These are phyloP conservation scores for Anguilla rostrata DNA, from an alignment of 2,113 vertebrate genomes.

Conservation along the genomic window DNA sequence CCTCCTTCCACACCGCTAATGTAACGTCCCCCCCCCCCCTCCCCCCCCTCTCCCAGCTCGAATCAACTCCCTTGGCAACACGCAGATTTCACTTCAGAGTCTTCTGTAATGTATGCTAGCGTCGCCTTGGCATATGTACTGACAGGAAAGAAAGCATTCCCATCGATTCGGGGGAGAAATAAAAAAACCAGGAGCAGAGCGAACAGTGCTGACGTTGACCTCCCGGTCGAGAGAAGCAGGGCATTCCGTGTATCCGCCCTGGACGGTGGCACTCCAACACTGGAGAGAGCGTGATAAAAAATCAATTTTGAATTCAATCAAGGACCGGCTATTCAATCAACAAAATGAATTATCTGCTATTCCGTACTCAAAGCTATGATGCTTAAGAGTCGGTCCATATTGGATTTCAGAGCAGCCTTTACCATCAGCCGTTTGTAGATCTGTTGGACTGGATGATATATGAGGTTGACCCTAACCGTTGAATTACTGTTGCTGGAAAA, in stretches of 20 bases:
- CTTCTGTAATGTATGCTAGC: slow-evolving; percentile 41
- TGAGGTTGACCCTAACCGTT: background rate
- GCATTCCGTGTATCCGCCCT: background rate
- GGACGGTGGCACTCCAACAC: background rate
- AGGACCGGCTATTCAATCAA: slow-evolving; percentile 5
- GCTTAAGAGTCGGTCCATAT: background rate
- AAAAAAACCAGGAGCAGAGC: background rate
- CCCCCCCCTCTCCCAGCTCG: slow-evolving; percentile 46
- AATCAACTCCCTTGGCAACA: slow-evolving; percentile 46
- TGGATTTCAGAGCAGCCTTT: background rate
- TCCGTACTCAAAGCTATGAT: background rate
- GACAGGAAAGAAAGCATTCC: slow-evolving; percentile 7
- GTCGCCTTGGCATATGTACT: slow-evolving; percentile 5
- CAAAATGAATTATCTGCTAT: slow-evolving; percentile 1
- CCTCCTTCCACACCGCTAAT: slow-evolving; percentile 61
- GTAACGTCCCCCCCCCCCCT: slow-evolving; percentile 54
- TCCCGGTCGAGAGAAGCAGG: background rate
- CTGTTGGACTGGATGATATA: background rate
- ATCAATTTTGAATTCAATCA: background rate
- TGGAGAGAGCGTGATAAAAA: background rate
- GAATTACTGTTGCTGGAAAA: background rate
- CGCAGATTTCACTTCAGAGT: slow-evolving; percentile 50
- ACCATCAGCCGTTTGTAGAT: slow-evolving; percentile 11
- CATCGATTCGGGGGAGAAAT: slow-evolving; percentile 28
- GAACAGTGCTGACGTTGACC: slow-evolving; percentile 1